Percentiles rank a stretch among this genome's conserved stretches.
phyloP scores from a whole-genome alignment of 2,888 invertebrate species.

The Aphodius sticticus region DNA sequence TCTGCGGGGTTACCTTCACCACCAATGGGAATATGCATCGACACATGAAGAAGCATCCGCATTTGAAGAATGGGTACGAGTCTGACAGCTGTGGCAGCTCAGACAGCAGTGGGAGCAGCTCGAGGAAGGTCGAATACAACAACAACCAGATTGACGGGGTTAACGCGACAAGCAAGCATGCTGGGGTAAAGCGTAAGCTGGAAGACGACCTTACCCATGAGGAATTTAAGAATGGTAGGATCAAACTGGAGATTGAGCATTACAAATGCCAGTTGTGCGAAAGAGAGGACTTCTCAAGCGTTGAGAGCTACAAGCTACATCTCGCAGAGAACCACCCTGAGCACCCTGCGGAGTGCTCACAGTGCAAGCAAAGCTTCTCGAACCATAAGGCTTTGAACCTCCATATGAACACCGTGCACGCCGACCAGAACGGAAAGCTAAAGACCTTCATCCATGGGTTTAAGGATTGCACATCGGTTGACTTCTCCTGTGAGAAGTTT shows the following conservation, averaged over 20 bases:
- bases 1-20: conserved; percentile 82
- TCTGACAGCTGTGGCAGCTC: conserved; percentile 63
- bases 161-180: conserved; percentile 39
- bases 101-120: conserved; percentile 53
- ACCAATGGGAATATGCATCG: conserved; percentile 89
- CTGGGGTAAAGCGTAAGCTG: conserved; percentile 54
- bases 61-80: conserved; percentile 65
- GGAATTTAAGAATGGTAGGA: conserved; percentile 45
- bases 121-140: conserved; percentile 57
- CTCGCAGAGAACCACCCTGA: conserved; percentile 73
- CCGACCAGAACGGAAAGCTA: conserved; percentile 48
- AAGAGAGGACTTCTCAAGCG: conserved; percentile 67
- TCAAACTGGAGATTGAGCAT: conserved; percentile 32
- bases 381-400: conserved; percentile 75
- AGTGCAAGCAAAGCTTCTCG: conserved; percentile 77
- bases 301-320: conserved; percentile 69
- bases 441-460: conserved; percentile 70
- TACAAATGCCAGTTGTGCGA: conserved; percentile 71
- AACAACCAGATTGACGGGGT: conserved; percentile 55
- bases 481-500: conserved; percentile 82
- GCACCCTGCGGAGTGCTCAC: conserved; percentile 67
- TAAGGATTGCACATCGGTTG: conserved; percentile 78
- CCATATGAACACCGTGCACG: conserved; percentile 72
- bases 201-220: conserved; percentile 47
- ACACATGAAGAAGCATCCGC: conserved; percentile 77